Percentiles rank a stretch among this genome's conserved stretches.
Conservation (phyloP, 2,797 vertebrate genomes). For the Thalassophryne amazonica region DNA sequence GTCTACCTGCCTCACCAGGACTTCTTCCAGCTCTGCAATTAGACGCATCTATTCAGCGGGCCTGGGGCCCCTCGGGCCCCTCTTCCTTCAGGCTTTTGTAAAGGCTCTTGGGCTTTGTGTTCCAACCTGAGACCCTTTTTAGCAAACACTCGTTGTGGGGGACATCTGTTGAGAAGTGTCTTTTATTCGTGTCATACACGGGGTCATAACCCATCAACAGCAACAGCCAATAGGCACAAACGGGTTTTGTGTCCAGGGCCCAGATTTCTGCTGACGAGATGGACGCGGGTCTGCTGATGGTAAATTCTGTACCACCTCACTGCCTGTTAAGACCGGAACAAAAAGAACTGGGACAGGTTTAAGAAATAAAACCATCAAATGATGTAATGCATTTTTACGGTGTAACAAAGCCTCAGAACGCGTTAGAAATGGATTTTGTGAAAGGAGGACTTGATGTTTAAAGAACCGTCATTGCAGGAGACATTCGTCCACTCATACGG, state of each 20-base stretch:
- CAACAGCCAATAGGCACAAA: constrained; percentile 53
- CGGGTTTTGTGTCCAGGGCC: constrained; percentile 51
- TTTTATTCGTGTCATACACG: constrained; percentile 49
- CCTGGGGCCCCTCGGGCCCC: constrained; percentile 20
- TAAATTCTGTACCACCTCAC: neutral
- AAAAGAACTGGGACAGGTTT: no score
- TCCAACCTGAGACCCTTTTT: constrained; percentile 54
- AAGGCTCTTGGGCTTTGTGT: constrained; percentile 52
- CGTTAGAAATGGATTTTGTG: no score
- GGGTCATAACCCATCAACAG: constrained; percentile 56
- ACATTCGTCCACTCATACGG: no score
- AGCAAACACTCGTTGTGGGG: constrained; percentile 36
- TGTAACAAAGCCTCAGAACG: no score
- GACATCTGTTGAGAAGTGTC: constrained; percentile 71
- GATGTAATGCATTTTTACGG: no score
- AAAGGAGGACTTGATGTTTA: no score
- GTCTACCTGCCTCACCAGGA: constrained; percentile 59
- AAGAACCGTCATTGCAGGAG: no score
- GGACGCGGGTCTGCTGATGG: neutral
- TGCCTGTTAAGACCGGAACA: no score
- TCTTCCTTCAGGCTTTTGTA: constrained; percentile 54
- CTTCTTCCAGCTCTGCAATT: constrained; percentile 58
- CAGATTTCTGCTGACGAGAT: constrained; percentile 11
- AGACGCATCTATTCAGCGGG: constrained; percentile 54
- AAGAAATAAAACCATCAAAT: no score